Base-by-base conservation (phyloP, 2,797 vertebrate species). In the Malurus splendens region DNA sequence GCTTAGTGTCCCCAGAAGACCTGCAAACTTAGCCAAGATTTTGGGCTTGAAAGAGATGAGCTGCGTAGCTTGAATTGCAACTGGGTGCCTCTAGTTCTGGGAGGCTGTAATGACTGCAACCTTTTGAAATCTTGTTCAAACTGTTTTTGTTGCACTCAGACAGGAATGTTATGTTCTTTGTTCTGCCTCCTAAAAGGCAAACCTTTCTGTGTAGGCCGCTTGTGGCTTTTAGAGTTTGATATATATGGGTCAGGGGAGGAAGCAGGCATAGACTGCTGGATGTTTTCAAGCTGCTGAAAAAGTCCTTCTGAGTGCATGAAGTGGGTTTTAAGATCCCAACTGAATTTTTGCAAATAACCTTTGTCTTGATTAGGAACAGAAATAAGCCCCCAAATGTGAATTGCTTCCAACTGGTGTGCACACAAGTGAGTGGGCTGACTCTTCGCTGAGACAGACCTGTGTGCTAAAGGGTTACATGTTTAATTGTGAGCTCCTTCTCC, bases 81-180 rank as follows among this genome's bases (percentile, higher is more conserved):
- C 87, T 56, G 82, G 79, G 77, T 90, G 89, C 60, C 62, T 88
- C 41, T 55, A 16, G 45, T 83, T 86, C 92, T 81, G 70, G 38
- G 65, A 90, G 87, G n/a, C 82, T 85, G 70, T 39, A 56, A 41
- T 30, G 82, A 42, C 64, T 48, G 76, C 0, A 14, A 87, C 86
- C 91, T 92, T 93, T 90, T 60, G 93, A 92, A 82, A 81, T 52
- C 89, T 90, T 83, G 62, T 89, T 95, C 86, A 91, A 60, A 70
- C 90, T 91, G 91, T n/a, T 94, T 87, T 91, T 85, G 64, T 87
- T 92, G 52, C 79, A 14, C 59, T 80, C 41, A 47, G 93, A 81
- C 82, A 89, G 90, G 94, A 95, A 91, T 83, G 91, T 85, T 78
- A 27, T 3, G 36, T 85, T 80, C 86, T 93, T 93, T 95, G 86